A percentile compares a stretch with the other conserved stretches of the same genome.
Evolutionary conservation across 2,113 vertebrate species (phyloP).

Genomic region (Oncorhynchus mykiss): DNA sequence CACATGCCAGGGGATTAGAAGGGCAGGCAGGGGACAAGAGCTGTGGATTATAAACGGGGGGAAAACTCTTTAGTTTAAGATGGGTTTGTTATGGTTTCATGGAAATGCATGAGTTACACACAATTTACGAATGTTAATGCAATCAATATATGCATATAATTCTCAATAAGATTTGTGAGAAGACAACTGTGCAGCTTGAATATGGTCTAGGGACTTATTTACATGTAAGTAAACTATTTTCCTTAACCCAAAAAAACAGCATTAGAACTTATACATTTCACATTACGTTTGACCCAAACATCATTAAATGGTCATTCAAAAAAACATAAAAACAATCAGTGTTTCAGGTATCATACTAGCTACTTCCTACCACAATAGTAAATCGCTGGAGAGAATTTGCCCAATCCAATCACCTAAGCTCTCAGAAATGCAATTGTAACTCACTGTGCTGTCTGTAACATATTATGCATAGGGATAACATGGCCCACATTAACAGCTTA

Average conservation of each 20-base stretch:
- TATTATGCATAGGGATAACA: not conserved
- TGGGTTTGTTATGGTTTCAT: not conserved
- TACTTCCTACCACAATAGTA: not conserved
- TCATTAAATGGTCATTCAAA: not conserved
- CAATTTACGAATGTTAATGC: no score
- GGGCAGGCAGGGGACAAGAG: conserved; percentile 80
- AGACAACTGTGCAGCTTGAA: no score
- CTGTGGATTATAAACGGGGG: conserved; percentile 69
- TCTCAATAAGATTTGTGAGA: no score
- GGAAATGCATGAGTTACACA: no score
- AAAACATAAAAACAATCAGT: not conserved
- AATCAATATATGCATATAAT: no score
- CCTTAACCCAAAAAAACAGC: no score
- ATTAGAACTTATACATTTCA: no score
- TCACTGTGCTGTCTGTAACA: not conserved
- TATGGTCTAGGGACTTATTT: no score
- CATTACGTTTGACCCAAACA: not conserved
- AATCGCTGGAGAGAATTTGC: not conserved
- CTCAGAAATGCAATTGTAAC: not conserved
- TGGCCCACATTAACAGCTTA: conserved; percentile 11
- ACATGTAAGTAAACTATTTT: no score
- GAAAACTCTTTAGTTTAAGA: not conserved
- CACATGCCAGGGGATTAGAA: conserved; percentile 82
- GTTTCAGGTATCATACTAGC: not conserved
- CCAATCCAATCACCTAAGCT: not conserved